phyloP scores from a whole-genome alignment of 2,888 invertebrate genomes.

The Panzeria rudis region DNA sequence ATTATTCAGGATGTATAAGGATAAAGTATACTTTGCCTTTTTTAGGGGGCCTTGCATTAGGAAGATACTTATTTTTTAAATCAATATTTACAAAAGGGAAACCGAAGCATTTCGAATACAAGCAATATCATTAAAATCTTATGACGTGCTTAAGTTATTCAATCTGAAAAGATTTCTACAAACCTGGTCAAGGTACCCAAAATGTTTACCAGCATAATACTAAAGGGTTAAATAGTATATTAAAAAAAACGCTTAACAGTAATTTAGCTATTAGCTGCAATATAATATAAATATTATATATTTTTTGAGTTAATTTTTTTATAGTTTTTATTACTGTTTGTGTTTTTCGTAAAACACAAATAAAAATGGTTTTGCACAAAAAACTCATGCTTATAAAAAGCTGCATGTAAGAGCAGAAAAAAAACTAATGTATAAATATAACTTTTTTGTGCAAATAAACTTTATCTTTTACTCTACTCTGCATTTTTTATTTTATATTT shows the following conservation, averaged over 20 bases:
- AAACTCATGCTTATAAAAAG: constrained; percentile 26
- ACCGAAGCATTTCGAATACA: too few species aligned
- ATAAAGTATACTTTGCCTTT: too few species aligned
- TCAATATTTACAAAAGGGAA: too few species aligned
- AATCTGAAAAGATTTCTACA: too few species aligned
- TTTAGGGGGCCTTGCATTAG: too few species aligned
- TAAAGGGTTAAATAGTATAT: constrained; percentile 38
- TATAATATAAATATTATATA: constrained; percentile 43
- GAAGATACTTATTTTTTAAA: too few species aligned
- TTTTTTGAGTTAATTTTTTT: constrained; percentile 31
- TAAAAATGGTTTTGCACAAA: constrained; percentile 11
- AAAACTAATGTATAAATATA: constrained; percentile 32
- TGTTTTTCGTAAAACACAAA: constrained; percentile 52
- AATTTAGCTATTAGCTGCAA: constrained; percentile 61
- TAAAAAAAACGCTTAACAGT: constrained; percentile 8
- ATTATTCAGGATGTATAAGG: too few species aligned
- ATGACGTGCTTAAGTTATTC: too few species aligned
- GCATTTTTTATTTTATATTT: constrained; percentile 1
- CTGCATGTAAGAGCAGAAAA: not conserved
- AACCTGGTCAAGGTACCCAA: too few species aligned
- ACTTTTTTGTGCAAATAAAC: constrained; percentile 54
- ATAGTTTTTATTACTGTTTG: constrained; percentile 6
- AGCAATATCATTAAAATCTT: too few species aligned
- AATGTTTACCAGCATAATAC: too few species aligned
- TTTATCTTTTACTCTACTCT: constrained; percentile 56